phyloP scores from a whole-genome alignment of 2,888 invertebrate genomes.

The Leptinotarsa tumamoca region DNA sequence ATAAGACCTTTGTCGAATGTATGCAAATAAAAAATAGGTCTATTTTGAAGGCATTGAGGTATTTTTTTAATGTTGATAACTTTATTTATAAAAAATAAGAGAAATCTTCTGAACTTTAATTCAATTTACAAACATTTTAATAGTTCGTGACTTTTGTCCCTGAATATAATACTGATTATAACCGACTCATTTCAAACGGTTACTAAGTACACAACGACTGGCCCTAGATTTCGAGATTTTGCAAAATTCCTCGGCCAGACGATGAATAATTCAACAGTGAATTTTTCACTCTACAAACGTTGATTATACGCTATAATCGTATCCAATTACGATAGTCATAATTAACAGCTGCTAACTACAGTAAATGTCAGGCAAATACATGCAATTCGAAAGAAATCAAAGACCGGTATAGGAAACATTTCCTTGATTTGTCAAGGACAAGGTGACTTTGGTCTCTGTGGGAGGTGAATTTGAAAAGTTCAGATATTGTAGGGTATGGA shows the following conservation, averaged over 20 bases:
- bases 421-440: slow-evolving; percentile 28
- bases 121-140: too few relatives aligned
- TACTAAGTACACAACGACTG: too few relatives aligned
- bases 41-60: too few relatives aligned
- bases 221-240: too few relatives aligned
- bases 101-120: too few relatives aligned
- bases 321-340: neutral
- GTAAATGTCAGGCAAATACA: slow-evolving; percentile 15
- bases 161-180: too few relatives aligned
- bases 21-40: too few relatives aligned
- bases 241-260: neutral
- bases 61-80: too few relatives aligned
- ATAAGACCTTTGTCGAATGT: too few relatives aligned
- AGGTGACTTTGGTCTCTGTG: slow-evolving; percentile 22
- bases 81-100: too few relatives aligned
- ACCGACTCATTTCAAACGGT: too few relatives aligned
- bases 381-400: slow-evolving; percentile 6
- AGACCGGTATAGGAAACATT: slow-evolving; percentile 26
- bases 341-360: slow-evolving; percentile 2
- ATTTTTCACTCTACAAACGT: neutral
- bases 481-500: neutral
- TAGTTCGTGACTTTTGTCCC: too few relatives aligned
- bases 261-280: slow-evolving; percentile 2
- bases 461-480: slow-evolving; percentile 20
- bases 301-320: slow-evolving; percentile 5